These are phyloP conservation scores for Myiopsitta monachus DNA, from an alignment of 2,113 vertebrate species.

Conservation along the genomic window DNA sequence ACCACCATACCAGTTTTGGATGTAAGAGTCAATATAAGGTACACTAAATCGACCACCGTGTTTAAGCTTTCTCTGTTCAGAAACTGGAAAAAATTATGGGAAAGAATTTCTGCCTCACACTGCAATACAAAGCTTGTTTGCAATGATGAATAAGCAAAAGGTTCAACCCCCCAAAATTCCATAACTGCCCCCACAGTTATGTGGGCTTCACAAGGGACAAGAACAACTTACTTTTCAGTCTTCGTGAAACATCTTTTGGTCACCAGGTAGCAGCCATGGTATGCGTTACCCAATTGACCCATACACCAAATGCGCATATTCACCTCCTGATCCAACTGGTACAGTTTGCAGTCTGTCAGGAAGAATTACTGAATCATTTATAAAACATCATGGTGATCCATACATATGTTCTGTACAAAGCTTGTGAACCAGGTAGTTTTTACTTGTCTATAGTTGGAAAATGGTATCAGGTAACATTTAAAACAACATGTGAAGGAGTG, in stretches of 20 bases:
- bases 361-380: background rate
- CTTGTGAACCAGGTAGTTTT: background rate
- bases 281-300: rapidly evolving
- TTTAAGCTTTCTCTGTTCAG: background rate
- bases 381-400: background rate
- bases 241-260: background rate
- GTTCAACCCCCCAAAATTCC: background rate
- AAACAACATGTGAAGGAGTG: background rate
- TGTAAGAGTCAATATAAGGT: background rate
- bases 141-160: background rate
- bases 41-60: rapidly evolving
- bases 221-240: background rate
- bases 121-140: background rate
- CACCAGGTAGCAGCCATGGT: background rate
- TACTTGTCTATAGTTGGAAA: background rate
- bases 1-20: rapidly evolving
- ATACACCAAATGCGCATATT: rapidly evolving
- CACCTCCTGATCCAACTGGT: background rate
- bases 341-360: background rate
- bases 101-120: background rate
- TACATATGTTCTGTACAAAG: background rate
- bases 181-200: rapidly evolving
- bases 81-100: background rate
- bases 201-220: background rate
- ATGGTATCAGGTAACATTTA: background rate